Conservation (phyloP, 2,888 invertebrate species). For the Drosophila limbata region DNA sequence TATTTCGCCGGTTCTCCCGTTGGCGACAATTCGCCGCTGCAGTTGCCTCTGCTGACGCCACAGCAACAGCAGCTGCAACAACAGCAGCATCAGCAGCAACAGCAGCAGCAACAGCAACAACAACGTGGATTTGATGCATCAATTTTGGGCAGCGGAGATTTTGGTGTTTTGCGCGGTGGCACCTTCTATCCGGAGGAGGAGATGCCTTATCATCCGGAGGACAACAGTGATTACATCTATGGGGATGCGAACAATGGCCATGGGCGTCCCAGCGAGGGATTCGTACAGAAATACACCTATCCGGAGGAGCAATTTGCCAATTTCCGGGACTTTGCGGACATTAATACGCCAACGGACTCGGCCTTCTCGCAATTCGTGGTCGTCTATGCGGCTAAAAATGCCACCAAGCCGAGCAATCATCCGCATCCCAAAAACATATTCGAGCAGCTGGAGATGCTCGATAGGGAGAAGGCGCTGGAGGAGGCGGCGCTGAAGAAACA, state of each 20-base stretch:
- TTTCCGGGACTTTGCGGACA: constrained; percentile 95
- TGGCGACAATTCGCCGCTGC: constrained; percentile 40
- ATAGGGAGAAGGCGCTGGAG: constrained; percentile 86
- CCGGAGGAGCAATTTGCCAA: constrained; percentile 94
- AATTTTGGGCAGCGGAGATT: constrained; percentile 93
- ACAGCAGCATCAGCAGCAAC: constrained; percentile 23
- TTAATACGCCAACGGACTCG: constrained; percentile 92
- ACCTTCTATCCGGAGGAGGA: constrained; percentile 93
- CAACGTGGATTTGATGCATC: constrained; percentile 87
- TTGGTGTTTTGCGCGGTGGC: constrained; percentile 94
- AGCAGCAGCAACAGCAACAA: constrained; percentile 50
- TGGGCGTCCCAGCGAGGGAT: constrained; percentile 90
- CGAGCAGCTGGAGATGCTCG: constrained; percentile 91
- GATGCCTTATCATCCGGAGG: constrained; percentile 87
- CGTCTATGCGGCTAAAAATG: constrained; percentile 93
- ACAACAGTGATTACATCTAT: constrained; percentile 86
- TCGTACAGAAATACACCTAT: constrained; percentile 88
- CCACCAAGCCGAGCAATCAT: constrained; percentile 86
- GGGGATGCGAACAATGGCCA: constrained; percentile 89
- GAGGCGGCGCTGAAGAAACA: constrained; percentile 74
- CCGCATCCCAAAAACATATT: constrained; percentile 92
- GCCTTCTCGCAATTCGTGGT: constrained; percentile 94
- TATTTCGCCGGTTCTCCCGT: constrained; percentile 87
- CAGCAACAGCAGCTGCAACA: constrained; percentile 15
- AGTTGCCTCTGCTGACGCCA: constrained; percentile 55